Base-by-base conservation (phyloP, 1,140 invertebrate species). In the Caerostris darwini region DNA sequence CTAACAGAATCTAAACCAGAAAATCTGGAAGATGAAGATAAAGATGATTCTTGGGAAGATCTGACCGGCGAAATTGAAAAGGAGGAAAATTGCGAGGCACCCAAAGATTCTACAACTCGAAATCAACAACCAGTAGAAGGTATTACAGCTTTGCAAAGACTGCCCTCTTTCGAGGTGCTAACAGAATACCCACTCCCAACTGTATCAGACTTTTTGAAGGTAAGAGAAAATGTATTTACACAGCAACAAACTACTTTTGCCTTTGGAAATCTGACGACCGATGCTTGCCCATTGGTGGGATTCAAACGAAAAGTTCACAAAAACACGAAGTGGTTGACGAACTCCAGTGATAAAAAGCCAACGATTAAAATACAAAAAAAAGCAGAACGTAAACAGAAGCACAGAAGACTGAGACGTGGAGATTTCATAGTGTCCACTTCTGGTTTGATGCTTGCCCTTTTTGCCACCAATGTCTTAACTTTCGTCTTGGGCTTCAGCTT, bases 1-100 rank as follows among this genome's bases (percentile, higher is more conserved):
- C 53, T 12, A 77, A 53, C 19, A 12, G 50, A 77, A 53, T 77
- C 34, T 50, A 77, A 34, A 50, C 71, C 34, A 50, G 71, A 77
- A 7, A 77, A 77, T 50, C 3, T 77, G 34, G 71, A 77, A 77
- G 34, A 77, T 14, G 71, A 77, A 3, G 5, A 12, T 64, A 3
- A 77, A 53, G 71, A 77, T 50, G 71, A 77, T 77, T 77, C 71
- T 3, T 77, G 71, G 71, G 71, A 77, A 50, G 71, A 77, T 77
- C 71, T 77, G 19, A 50, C 71, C 5, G 71, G 71, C 14, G 71
- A 77, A 77, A 50, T 77, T 77, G 71, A 77, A 53, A 53, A 50
- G 5, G 71, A 10, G 5, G 34, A 50, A 50, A 50, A 5, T 53
- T 77, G 3, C 50, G 12, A 53, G 2, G 5, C 8, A 3, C 34